A percentile compares a stretch with the other conserved stretches of the same genome.
Evolutionary conservation across 2,888 invertebrate genomes (phyloP).

Genomic region (Drosophila colorata): DNA sequence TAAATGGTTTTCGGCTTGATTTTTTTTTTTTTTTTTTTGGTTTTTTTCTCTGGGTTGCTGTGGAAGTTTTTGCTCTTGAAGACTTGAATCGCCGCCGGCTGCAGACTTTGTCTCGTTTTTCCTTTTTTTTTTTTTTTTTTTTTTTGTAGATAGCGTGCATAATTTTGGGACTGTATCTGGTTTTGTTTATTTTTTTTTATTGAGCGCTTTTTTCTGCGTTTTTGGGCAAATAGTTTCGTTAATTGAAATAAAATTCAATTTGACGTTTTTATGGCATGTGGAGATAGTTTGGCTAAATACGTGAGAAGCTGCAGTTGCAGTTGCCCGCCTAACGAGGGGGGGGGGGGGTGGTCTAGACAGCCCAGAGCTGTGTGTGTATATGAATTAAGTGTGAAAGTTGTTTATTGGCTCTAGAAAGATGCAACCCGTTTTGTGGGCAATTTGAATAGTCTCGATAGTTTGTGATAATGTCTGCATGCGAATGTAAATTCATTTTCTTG

Average conservation of each 20-base stretch:
- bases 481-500: slow-evolving; percentile 42
- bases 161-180: slow-evolving; percentile 53
- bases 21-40: slow-evolving; percentile 1
- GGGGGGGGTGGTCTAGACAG: slow-evolving; percentile 25
- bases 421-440: slow-evolving; percentile 56
- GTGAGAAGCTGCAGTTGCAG: slow-evolving; percentile 63
- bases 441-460: slow-evolving; percentile 38
- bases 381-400: slow-evolving; percentile 68
- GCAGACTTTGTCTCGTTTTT: slow-evolving; percentile 13
- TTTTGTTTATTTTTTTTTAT: slow-evolving; percentile 36
- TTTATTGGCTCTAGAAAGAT: slow-evolving; percentile 61
- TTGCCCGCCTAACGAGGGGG: slow-evolving; percentile 15
- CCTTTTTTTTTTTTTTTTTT: too few relatives aligned
- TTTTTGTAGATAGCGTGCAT: slow-evolving; percentile 59
- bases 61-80: slow-evolving; percentile 30
- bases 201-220: slow-evolving; percentile 18
- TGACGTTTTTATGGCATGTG: slow-evolving; percentile 76
- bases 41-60: slow-evolving; percentile 1
- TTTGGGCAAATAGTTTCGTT: slow-evolving; percentile 73
- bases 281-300: slow-evolving; percentile 75
- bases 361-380: slow-evolving; percentile 36
- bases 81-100: slow-evolving; percentile 40
- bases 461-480: slow-evolving; percentile 27
- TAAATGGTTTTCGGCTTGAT: slow-evolving; percentile 51
- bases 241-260: slow-evolving; percentile 80